Evolutionary conservation across 2,888 invertebrate genomes (phyloP), one percentile per base, ranked within the genome.

Genomic region (Leptothorax acervorum): DNA sequence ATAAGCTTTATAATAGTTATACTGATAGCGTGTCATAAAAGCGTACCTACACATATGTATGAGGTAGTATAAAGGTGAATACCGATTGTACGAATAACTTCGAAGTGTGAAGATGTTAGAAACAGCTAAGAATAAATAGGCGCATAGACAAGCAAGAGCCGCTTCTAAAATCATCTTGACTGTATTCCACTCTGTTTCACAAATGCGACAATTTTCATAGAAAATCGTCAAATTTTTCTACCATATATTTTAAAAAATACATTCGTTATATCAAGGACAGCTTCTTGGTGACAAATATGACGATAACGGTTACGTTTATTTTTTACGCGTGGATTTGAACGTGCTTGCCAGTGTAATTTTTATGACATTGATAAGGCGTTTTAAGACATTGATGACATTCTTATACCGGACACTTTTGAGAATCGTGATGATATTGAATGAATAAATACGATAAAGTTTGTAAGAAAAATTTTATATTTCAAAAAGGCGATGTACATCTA

Each of bases 41-140:
- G 18, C n/a, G 5, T 57, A 11, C 12, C 45, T 45, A 28, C 18
- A n/a, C 18, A 4, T 23, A 42, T 1, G 8, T 12, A 35, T 57
- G n/a, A 18, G 18, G 5, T 15, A 60, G 11, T 18, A 60, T 18
- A 60, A 45, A 11, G 12, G 28, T 28, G 18, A 60, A 48, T 45
- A 60, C 45, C 74, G n/a, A 74, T 31, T 55, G 11, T 60, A 74
- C 42, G 28, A 28, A 28, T 48, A 45, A 15, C 55, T 3, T 60
- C n/a, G 18, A 31, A 74, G 15, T 42, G 31, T 57, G 31, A 60
- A 42, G 42, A 70, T 70, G 31, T 35, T 53, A 70, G 70, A 62
- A 74, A 62, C 73, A 45, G 45, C 45, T 74, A 74, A 74, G 60
- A 74, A 62, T 74, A 74, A 74, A 62, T 60, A 60, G 48, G 4